A percentile compares a stretch with the other conserved stretches of the same genome.
Evolutionary conservation across 2,888 invertebrate genomes (phyloP).

Genomic region (Dasypogon diadema): DNA sequence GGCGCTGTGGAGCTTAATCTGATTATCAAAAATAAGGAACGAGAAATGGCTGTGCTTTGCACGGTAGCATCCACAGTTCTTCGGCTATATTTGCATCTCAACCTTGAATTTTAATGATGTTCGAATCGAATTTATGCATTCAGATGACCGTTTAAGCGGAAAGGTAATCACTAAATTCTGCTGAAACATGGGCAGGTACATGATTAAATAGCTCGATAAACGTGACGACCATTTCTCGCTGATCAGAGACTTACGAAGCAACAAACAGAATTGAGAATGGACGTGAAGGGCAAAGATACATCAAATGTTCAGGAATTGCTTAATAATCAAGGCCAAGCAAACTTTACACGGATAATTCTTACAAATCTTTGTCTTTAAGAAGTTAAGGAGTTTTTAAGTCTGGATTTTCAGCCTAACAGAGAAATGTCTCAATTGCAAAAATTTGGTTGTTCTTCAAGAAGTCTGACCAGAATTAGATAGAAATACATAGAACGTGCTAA

Average conservation of each 20-base stretch:
- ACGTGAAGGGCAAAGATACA: slow-evolving; percentile 16
- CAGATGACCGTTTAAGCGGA: slow-evolving; percentile 28
- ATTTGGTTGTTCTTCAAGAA: no score
- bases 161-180: slow-evolving; percentile 39
- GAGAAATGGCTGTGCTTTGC: no score
- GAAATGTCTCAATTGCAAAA: no score
- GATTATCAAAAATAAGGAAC: no score
- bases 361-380: no score
- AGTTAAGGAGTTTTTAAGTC: no score
- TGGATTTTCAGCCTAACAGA: no score
- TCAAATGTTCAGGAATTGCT: slow-evolving; percentile 1
- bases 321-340: slow-evolving; percentile 36
- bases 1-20: no score
- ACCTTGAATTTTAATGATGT: slow-evolving; percentile 49
- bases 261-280: slow-evolving; percentile 27
- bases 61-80: not conserved
- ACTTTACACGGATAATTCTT: no score
- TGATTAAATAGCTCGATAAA: slow-evolving; percentile 43
- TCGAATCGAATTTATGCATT: slow-evolving; percentile 46
- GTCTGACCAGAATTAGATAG: no score
- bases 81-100: slow-evolving; percentile 41
- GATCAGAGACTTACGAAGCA: not conserved
- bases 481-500: no score
- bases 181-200: slow-evolving; percentile 33
- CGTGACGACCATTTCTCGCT: not conserved